Base-by-base conservation (phyloP, 2,113 vertebrate genomes). In the Bubalus kerabau region DNA sequence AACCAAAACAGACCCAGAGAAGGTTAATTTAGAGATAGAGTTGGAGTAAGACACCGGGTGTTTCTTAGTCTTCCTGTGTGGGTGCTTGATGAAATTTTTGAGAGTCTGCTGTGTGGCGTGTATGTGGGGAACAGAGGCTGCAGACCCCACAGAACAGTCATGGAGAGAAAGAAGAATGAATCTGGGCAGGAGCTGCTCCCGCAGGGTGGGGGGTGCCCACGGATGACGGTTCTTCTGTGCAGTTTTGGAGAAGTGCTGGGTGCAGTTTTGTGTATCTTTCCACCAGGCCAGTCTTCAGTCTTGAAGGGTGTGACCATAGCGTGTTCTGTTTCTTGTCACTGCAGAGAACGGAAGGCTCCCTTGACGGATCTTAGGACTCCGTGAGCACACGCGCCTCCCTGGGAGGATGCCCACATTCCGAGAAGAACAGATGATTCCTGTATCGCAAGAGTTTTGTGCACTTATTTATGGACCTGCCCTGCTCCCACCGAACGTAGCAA, bases 321-420 rank as follows among this genome's bases (percentile, higher is more conserved):
- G 60, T 57, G 76, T 96, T 95, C 83, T 94, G 62, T 90, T 71
- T 94, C 52, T 97, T 74, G 87, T 98, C 92, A 6, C 80, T 91
- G 57, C 98, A 99, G 99, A 99, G 97, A 98, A 98, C 98, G 97
- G 98, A 98, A 96, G 98, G 83, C 91, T 99, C 97, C 97, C 98
- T 97, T 97, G 98, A 99, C 89, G 98, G 98, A 89, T 98, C 98
- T 98, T 99, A 99, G 96, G 97, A 90, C 93, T 57, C 5, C 28
- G n/a, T 90, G 46, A 92, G 88, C 84, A 50, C 86, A 91, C 36
- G 71, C 88, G 87, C 71, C 4, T 95, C 85, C 87, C 74, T 80
- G 93, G 97, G 88, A 98, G 46, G 94, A 97, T 96, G 78, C 94
- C 97, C 94, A 86, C 59, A 90, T 97, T 50, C 82, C 67, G 50